Conservation (phyloP, 1,140 invertebrate genomes). For the Caenorhabditis latens region DNA sequence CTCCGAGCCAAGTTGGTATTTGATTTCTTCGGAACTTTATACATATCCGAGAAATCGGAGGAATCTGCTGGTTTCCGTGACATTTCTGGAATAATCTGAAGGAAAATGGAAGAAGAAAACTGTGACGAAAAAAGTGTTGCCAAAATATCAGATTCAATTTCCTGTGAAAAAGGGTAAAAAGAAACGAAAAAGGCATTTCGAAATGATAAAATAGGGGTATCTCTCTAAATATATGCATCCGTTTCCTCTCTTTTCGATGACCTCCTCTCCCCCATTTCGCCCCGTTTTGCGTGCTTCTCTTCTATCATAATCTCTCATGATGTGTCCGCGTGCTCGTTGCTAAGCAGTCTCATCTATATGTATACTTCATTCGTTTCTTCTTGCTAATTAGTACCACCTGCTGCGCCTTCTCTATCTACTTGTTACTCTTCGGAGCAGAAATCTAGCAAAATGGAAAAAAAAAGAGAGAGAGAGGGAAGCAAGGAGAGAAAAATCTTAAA, state of each 20-base stretch:
- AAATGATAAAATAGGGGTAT: background rate
- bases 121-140: background rate
- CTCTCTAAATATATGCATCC: background rate
- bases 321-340: slow-evolving; percentile 13
- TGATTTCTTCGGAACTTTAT: background rate
- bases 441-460: too few relatives aligned
- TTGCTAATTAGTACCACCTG: background rate
- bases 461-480: too few relatives aligned
- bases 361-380: background rate
- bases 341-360: slow-evolving; percentile 28
- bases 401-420: background rate
- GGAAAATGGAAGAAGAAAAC: background rate
- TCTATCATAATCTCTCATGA: slow-evolving; percentile 11
- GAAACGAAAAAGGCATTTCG: background rate
- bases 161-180: too few relatives aligned
- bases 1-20: slow-evolving; percentile 12
- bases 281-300: slow-evolving; percentile 1
- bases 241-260: slow-evolving; percentile 24
- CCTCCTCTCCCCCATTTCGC: background rate
- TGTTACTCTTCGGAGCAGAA: too few relatives aligned
- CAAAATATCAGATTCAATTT: background rate
- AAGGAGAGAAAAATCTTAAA: too few relatives aligned
- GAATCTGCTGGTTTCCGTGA: background rate
- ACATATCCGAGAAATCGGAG: slow-evolving; percentile 18
- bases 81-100: background rate